These are phyloP conservation scores for Lepidurus couesii DNA, from an alignment of 1,140 invertebrate species.

Conservation along the genomic window DNA sequence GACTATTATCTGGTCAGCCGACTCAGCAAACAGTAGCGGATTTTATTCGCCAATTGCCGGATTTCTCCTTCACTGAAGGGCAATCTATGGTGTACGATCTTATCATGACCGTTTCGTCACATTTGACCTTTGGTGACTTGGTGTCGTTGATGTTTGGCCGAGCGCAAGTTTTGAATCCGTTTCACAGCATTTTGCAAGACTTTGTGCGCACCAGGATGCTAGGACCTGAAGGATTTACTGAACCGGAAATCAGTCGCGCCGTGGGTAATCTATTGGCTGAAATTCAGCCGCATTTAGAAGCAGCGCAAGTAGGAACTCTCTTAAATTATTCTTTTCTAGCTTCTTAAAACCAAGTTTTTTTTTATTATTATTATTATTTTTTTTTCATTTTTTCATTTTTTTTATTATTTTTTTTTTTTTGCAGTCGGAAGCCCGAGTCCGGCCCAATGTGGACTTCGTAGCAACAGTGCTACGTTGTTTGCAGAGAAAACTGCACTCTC, in stretches of 20 bases:
- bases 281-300: constrained; percentile 37
- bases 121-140: constrained; percentile 48
- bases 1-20: constrained; percentile 37
- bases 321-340: constrained; percentile 30
- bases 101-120: constrained; percentile 43
- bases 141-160: constrained; percentile 46
- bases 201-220: constrained; percentile 43
- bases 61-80: constrained; percentile 44
- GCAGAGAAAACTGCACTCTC: constrained; percentile 39
- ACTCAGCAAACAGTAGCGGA: constrained; percentile 45
- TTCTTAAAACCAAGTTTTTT: constrained; percentile 31
- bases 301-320: constrained; percentile 34
- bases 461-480: constrained; percentile 44
- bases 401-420: constrained; percentile 34
- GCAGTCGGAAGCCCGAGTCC: constrained; percentile 42
- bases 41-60: constrained; percentile 45
- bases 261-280: constrained; percentile 38
- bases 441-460: constrained; percentile 45
- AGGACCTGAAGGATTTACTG: constrained; percentile 37
- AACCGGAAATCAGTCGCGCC: constrained; percentile 40
- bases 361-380: constrained; percentile 25
- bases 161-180: constrained; percentile 40
- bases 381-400: constrained; percentile 24
- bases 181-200: constrained; percentile 41
- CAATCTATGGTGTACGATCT: constrained; percentile 47